phyloP scores from a whole-genome alignment of 1,140 invertebrate genomes.

The Drosophila neocordata region DNA sequence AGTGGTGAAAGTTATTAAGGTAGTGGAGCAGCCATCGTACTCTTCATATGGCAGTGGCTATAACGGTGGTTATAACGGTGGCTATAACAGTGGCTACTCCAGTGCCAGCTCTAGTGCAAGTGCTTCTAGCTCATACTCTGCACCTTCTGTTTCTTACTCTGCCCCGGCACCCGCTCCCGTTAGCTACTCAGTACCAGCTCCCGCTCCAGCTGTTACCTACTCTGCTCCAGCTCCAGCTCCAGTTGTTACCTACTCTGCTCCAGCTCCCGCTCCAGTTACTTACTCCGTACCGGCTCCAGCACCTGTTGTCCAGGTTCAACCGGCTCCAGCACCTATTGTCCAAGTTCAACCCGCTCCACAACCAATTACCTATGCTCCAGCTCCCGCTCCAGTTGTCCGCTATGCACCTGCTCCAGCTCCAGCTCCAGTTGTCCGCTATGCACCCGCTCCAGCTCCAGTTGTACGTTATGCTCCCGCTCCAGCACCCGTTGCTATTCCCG shows the following conservation, averaged over 20 bases:
- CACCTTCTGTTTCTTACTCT: no score
- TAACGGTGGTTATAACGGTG: no score
- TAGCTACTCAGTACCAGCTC: slow-evolving; percentile 16
- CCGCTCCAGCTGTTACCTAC: slow-evolving; percentile 40
- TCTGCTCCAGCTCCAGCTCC: slow-evolving; percentile 34
- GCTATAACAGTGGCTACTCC: slow-evolving; percentile 34
- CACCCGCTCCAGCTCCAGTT: slow-evolving; percentile 27
- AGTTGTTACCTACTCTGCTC: slow-evolving; percentile 27
- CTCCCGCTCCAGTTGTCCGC: slow-evolving; percentile 32
- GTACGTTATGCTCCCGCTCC: slow-evolving; percentile 16
- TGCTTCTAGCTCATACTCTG: slow-evolving; percentile 29
- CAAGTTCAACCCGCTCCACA: slow-evolving; percentile 25
- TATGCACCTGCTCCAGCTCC: slow-evolving; percentile 27
- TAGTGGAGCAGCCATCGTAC: slow-evolving; percentile 57
- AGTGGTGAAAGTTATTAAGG: slow-evolving; percentile 66
- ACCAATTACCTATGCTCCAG: slow-evolving; percentile 31
- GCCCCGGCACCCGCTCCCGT: slow-evolving; percentile 12
- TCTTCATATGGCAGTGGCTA: slow-evolving; percentile 38
- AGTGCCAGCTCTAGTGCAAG: slow-evolving; percentile 42
- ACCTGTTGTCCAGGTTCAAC: slow-evolving; percentile 22
- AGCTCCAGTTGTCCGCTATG: slow-evolving; percentile 28
- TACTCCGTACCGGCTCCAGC: slow-evolving; percentile 36
- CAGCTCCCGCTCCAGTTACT: slow-evolving; percentile 17
- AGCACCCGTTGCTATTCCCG: slow-evolving; percentile 24
- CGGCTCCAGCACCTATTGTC: slow-evolving; percentile 33